Evolutionary conservation across 2,113 vertebrate species (phyloP).

Genomic region (Eretmochelys imbricata): DNA sequence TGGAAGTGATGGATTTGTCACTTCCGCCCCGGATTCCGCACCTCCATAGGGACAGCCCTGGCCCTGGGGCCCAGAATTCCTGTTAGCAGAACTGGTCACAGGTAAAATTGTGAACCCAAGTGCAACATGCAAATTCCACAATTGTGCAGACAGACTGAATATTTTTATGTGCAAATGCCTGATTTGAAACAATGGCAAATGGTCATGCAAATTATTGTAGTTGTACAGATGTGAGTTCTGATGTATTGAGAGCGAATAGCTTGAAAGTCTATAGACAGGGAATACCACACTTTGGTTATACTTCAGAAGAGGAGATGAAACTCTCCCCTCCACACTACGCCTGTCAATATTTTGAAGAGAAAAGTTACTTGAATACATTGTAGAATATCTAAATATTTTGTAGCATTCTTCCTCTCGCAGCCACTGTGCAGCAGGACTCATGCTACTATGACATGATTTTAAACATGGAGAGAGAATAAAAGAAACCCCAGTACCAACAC

Average conservation of each 20-base stretch:
- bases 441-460: background rate
- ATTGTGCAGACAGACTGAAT: background rate
- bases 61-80: too few relatives aligned
- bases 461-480: background rate
- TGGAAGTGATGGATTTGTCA: too few relatives aligned
- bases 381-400: background rate
- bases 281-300: background rate
- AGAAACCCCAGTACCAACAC: background rate
- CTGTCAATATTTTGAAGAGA: background rate
- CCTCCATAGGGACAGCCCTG: too few relatives aligned
- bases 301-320: background rate
- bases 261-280: background rate
- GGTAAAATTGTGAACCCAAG: background rate
- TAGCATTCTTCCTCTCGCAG: background rate
- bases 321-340: background rate
- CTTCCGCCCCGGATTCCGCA: too few relatives aligned
- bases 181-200: background rate
- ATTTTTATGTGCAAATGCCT: background rate
- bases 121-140: background rate
- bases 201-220: background rate
- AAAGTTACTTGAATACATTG: background rate
- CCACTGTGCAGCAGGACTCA: background rate
- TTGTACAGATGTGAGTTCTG: background rate
- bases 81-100: background rate
- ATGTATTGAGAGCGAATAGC: background rate